phyloP scores from a whole-genome alignment of 2,888 invertebrate genomes.

The Elysia crispata region DNA sequence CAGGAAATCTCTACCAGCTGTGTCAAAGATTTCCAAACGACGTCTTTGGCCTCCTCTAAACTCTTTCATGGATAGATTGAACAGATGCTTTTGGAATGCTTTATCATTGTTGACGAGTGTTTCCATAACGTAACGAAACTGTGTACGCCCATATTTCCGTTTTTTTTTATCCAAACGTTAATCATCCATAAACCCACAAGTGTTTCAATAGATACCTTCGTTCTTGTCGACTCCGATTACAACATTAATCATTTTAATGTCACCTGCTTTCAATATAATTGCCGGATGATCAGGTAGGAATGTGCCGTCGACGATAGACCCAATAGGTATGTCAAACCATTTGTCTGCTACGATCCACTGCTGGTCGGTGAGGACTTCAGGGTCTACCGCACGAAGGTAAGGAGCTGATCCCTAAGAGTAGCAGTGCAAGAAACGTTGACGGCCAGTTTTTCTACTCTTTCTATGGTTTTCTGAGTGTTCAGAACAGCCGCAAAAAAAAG shows the following conservation, averaged over 20 bases:
- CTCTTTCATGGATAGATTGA: too few species aligned
- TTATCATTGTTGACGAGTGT: too few species aligned
- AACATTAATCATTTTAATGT: slow-evolving; percentile 93
- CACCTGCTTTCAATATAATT: slow-evolving; percentile 92
- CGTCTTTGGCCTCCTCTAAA: too few species aligned
- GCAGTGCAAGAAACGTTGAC: not conserved
- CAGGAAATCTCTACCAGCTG: too few species aligned
- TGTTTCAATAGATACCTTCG: slow-evolving; percentile 95
- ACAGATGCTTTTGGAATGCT: too few species aligned
- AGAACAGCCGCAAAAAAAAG: slow-evolving; percentile 89
- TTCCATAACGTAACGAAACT: too few species aligned
- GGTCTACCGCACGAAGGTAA: slow-evolving; percentile 22
- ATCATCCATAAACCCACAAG: slow-evolving; percentile 91
- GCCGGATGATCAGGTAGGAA: slow-evolving; percentile 92
- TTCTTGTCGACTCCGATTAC: slow-evolving; percentile 95
- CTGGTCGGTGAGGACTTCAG: slow-evolving; percentile 9
- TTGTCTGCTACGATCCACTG: not conserved
- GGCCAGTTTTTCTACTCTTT: slow-evolving; percentile 84
- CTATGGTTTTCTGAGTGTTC: slow-evolving; percentile 92
- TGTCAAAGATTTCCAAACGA: too few species aligned
- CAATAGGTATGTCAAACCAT: slow-evolving; percentile 83
- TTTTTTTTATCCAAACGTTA: slow-evolving; percentile 47
- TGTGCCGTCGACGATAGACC: slow-evolving; percentile 92
- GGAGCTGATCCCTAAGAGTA: not conserved
- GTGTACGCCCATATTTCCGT: too few species aligned